Evolutionary conservation across 2,113 vertebrate genomes (phyloP), one percentile per base, ranked within the genome.

Genomic region (Gymnorhina tibicen): DNA sequence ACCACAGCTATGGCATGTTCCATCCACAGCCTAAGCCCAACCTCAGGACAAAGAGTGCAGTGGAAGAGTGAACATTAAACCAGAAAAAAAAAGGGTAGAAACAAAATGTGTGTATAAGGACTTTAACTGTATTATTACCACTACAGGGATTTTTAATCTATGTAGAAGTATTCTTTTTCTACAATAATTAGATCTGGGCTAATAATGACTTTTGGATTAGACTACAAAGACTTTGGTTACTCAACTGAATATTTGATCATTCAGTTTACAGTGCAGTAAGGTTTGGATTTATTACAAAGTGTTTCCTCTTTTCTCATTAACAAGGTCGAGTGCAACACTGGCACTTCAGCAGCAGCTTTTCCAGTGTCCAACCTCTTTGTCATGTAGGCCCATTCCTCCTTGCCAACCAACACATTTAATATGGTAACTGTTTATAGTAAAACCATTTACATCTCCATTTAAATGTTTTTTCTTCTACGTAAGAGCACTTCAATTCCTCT

Each of bases 1-100:
- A 17, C 1, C 6, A 6, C 6, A 69, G 2, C 5, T 26, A 9
- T 13, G 33, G 50, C 11, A 16, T 3, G 4, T 49, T 75, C 50
- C 49, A 69, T 10, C 13, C 41, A 53, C 21, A 63, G 55, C 44
- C 20, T 53, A 22, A 87, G 23, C 17, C 16, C 6, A 63, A 13
- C 26, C 19, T 37, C 33, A 50, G 33, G 7, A 46, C 22, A 26
- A 55, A 53, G 60, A 83, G 4, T 3, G 1, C 23, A 53, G 8
- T 15, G 37, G 27, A 63, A 84, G 12, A 70, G 6, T 35, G 14
- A 63, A 60, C 1, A 0, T 18, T 32, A 73, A 41, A 47, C 13
- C 58, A 88, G n/a, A 37, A 87, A 64, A 87, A 64, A 72, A 86
- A 58, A 19, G 4, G 17, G 5, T 23, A 63, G 23, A n/a, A 67